A percentile compares a stretch with the other conserved stretches of the same genome.
phyloP scores from a whole-genome alignment of 1,140 invertebrate species.

The Paraescarpia echinospica region DNA sequence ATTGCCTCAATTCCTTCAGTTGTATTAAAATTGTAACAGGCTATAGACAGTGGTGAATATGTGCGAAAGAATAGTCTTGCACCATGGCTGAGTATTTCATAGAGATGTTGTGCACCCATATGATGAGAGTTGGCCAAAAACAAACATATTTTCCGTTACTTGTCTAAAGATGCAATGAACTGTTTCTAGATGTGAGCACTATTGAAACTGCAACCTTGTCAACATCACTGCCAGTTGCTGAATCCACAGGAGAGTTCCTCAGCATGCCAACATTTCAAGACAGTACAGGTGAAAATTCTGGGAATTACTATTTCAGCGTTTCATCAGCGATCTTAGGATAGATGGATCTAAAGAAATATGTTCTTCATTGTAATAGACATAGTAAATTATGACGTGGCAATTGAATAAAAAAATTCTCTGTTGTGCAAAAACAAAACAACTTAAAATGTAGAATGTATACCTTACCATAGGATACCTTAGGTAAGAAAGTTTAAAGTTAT shows the following conservation, averaged over 20 bases:
- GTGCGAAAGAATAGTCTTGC: too few species aligned
- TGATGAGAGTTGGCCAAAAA: neutral
- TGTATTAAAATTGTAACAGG: too few species aligned
- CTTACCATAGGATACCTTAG: too few species aligned
- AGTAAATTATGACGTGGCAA: neutral
- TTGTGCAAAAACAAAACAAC: neutral
- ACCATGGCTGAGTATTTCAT: too few species aligned
- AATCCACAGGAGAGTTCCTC: neutral
- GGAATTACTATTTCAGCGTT: neutral
- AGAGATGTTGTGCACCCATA: too few species aligned
- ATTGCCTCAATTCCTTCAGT: too few species aligned
- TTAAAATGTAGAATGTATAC: neutral
- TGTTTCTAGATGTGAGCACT: neutral
- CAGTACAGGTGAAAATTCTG: neutral
- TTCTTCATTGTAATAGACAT: neutral
- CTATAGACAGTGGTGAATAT: too few species aligned
- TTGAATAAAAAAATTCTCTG: neutral
- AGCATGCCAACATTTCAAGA: neutral
- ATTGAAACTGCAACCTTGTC: neutral
- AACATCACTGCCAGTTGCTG: neutral
- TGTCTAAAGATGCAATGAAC: neutral
- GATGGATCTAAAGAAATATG: neutral
- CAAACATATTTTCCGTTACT: neutral
- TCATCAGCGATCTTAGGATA: neutral
- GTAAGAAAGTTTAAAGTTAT: neutral